Evolutionary conservation across 2,113 vertebrate genomes (phyloP).

Genomic region (Macroglossus sobrinus): DNA sequence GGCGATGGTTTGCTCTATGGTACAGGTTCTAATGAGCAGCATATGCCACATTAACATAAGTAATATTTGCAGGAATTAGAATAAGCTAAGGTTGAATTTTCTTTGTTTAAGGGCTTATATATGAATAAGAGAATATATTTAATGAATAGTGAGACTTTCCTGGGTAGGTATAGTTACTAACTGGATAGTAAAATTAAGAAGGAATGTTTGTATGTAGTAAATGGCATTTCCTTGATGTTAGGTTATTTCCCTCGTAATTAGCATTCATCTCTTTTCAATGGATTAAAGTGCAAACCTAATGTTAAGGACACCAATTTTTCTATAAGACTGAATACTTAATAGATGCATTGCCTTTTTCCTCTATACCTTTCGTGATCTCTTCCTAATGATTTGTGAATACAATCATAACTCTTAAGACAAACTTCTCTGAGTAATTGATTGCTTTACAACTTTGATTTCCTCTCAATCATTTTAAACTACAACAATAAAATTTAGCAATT

Average conservation of each 20-base stretch:
- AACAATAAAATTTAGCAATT: background rate
- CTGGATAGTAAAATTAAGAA: slow-evolving; percentile 47
- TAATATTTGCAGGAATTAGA: slow-evolving; percentile 53
- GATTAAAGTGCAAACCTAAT: background rate
- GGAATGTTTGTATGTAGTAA: background rate
- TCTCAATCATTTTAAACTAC: slow-evolving; percentile 40
- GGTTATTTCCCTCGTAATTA: slow-evolving; percentile 21
- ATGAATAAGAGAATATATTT: slow-evolving; percentile 37
- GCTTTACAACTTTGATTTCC: slow-evolving; percentile 39
- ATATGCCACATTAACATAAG: slow-evolving; percentile 64
- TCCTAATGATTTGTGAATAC: slow-evolving; percentile 22
- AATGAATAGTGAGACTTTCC: slow-evolving; percentile 26
- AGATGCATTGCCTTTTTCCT: background rate
- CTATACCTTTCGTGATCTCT: background rate
- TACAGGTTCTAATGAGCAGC: slow-evolving; percentile 62
- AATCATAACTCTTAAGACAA: slow-evolving; percentile 32
- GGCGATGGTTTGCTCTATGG: slow-evolving; percentile 6
- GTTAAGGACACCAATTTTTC: background rate
- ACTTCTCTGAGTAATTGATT: slow-evolving; percentile 52
- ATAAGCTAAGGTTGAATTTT: slow-evolving; percentile 52
- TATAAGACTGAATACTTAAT: background rate
- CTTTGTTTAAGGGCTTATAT: slow-evolving; percentile 47
- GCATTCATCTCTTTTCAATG: background rate
- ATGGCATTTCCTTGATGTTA: slow-evolving; percentile 27
- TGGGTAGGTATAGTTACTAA: slow-evolving; percentile 36